Evolutionary conservation across 2,797 vertebrate species (phyloP), one percentile per base, ranked within the genome.

Genomic region (Oreonectes daqikongensis): DNA sequence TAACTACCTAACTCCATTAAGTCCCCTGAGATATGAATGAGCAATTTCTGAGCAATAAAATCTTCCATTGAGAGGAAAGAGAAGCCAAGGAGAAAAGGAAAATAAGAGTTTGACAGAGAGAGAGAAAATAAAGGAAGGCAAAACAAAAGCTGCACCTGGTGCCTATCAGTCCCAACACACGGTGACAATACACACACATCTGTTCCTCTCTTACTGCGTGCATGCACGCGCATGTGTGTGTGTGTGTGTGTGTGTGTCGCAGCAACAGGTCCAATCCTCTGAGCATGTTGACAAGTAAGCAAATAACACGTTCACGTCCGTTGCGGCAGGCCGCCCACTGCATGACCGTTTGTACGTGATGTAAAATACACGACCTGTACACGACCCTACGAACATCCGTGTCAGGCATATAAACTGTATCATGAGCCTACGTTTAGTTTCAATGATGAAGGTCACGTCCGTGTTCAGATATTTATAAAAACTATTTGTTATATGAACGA

Each of bases 91-190:
- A 79, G 83, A 84, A 84, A 87, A 63, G 59, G 46, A 20, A 68
- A 74, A 75, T 15, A 55, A 17, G 57, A 42, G 57, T 73, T 32
- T 78, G 53, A 68, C 70, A 73, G n/a, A 66, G 59, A 28, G 59
- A 28, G 73, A 75, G 53, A 59, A 71, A 76, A 82, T 52, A 83
- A 92, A 89, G 91, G 87, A 79, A 60, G 86, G 84, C 63, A 77
- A 95, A 94, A 98, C 95, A 97, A 97, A 96, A 90, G 92, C 93
- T 95, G 97, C 96, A 98, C 97, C 97, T 97, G 97, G 96, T 95
- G 92, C 88, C 90, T 80, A 82, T 89, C 89, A 86, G 83, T 92
- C 90, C 90, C 80, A 86, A 76, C 84, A 76, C 85, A 89, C 90
- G 88, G 85, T 80, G 80, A 93, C 94, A 93, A 94, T 93, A 87